Evolutionary conservation across 2,888 invertebrate species (phyloP), one percentile per base, ranked within the genome.

Genomic region (Byasa hedistus): DNA sequence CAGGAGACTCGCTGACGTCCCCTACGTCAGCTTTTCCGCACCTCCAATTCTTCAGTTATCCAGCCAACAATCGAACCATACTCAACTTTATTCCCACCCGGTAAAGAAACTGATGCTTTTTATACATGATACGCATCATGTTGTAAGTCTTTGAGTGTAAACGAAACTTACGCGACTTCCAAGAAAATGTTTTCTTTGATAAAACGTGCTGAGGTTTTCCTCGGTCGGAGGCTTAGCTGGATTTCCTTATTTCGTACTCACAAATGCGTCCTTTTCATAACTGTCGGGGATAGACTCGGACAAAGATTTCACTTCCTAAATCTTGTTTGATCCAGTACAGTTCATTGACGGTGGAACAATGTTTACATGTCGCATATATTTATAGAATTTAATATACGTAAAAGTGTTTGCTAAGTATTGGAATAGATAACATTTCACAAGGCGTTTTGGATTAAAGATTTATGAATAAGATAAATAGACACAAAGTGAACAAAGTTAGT

Each of bases 191-290:
- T 89, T 83, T 79, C 79, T 81, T 84, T 78, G 80, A 76, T 75
- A 82, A 84, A 86, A 79, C 74, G 81, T 76, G 77, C 82, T 75
- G 86, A 86, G 87, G 86, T 87, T 89, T 84, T 78, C 77, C 78
- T 75, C 71, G 76, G 78, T 75, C 73, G 78, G 74, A 75, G 77
- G 86, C 83, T 86, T 87, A 86, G 73, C 73, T 76, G 83, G 85
- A 82, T 86, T 85, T 83, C 75, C 78, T 81, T 82, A 82, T 59
- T 66, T 79, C 73, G 76, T 78, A 76, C 76, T 76, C 74, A 75
- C 77, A 79, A 81, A 84, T 80, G 74, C 83, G 74, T 76, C 79
- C 87, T 87, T 89, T 90, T 88, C 87, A 89, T 90, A 89, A 86
- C 82, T 87, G 89, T 87, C 87, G 76, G 76, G 80, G 81, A 81